phyloP scores from a whole-genome alignment of 2,797 vertebrate genomes.

The Syngnathus acus region DNA sequence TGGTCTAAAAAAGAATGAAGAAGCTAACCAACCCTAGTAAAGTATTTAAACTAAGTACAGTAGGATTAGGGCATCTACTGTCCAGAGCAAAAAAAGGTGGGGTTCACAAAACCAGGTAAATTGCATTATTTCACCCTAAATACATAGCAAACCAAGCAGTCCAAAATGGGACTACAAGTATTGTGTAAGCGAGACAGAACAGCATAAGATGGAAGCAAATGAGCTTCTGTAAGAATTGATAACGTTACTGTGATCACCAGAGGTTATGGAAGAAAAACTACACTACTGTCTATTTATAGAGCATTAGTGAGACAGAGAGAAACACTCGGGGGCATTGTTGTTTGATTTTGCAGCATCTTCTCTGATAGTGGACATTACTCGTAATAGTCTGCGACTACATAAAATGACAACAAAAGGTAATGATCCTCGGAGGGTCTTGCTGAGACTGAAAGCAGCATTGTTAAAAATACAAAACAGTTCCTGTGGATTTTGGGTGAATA shows the following conservation, averaged over 20 bases:
- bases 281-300: conserved; percentile 8
- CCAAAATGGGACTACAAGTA: neutral
- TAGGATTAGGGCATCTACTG: no score
- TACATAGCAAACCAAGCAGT: neutral
- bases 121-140: neutral
- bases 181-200: neutral
- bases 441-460: neutral
- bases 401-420: conserved; percentile 6
- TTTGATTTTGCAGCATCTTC: conserved; percentile 4
- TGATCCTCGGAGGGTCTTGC: neutral
- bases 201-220: neutral
- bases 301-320: neutral
- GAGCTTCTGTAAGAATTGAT: conserved; percentile 4
- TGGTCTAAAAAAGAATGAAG: neutral
- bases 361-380: neutral
- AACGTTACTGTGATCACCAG: conserved; percentile 1
- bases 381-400: neutral
- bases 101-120: neutral
- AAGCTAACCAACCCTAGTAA: neutral
- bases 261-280: conserved; percentile 3
- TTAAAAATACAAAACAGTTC: neutral
- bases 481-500: conserved; percentile 1
- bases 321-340: conserved; percentile 2
- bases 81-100: neutral
- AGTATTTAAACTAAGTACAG: neutral